Evolutionary conservation across 2,113 vertebrate genomes (phyloP).

Genomic region (Ciconia stormi): DNA sequence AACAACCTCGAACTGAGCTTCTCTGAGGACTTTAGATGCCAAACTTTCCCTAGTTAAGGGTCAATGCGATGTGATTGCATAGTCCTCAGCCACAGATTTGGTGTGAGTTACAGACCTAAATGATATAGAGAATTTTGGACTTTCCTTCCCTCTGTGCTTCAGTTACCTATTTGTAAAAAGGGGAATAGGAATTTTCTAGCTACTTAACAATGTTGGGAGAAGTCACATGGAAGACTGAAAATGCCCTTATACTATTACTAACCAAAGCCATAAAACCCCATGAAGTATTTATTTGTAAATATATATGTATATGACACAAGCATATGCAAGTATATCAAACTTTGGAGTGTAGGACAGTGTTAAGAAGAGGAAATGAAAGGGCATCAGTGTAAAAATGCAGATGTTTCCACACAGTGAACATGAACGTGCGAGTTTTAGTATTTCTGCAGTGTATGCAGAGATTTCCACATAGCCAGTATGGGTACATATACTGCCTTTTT

Average conservation of each 20-base stretch:
- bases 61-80: background rate
- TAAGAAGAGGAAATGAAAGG: background rate
- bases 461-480: background rate
- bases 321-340: background rate
- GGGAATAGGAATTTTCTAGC: background rate
- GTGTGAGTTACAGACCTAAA: background rate
- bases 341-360: background rate
- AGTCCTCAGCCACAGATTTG: background rate
- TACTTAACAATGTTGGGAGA: background rate
- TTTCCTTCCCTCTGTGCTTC: background rate
- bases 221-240: background rate
- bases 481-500: background rate
- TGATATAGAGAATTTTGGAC: background rate
- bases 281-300: background rate
- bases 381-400: background rate
- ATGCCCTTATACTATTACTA: background rate
- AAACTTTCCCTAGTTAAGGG: background rate
- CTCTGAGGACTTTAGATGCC: background rate
- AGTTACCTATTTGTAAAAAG: background rate
- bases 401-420: background rate
- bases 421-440: background rate
- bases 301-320: background rate
- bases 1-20: background rate
- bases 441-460: background rate
- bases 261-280: background rate